Evolutionary conservation across 2,797 vertebrate species (phyloP).

Genomic region (Sitta carolinensis): DNA sequence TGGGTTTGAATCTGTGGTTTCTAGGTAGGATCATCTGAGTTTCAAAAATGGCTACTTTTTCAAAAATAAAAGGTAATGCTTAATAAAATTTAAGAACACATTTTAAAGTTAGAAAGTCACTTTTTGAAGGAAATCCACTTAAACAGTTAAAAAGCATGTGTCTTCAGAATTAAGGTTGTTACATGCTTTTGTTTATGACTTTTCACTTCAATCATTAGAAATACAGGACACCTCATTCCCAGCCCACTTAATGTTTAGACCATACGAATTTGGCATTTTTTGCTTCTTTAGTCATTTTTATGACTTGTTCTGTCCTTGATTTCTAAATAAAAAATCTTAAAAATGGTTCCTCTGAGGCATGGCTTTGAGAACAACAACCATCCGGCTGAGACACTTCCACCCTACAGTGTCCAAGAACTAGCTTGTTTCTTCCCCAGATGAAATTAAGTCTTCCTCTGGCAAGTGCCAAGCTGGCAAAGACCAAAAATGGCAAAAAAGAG

Average conservation of each 20-base stretch:
- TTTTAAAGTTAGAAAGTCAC: not conserved
- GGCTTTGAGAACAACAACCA: not conserved
- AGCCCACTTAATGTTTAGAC: constrained; percentile 2
- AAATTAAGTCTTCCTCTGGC: constrained; percentile 30
- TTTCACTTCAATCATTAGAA: not conserved
- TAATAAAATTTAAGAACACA: not conserved
- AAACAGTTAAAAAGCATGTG: not conserved
- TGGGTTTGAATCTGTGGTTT: not conserved
- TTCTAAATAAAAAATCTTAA: not conserved
- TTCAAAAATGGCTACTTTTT: not conserved
- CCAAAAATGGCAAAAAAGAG: not conserved
- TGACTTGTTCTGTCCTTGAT: not conserved
- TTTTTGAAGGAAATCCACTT: not conserved
- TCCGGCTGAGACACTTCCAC: not conserved
- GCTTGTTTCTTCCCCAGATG: constrained; percentile 7
- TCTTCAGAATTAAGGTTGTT: not conserved
- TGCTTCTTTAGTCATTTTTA: constrained; percentile 15
- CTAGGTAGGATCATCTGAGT: not conserved
- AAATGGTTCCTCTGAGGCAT: not conserved
- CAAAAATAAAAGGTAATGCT: not conserved
- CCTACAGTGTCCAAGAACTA: not conserved
- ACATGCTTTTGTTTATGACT: not conserved
- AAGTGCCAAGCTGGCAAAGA: constrained; percentile 26
- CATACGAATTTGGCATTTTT: not conserved
- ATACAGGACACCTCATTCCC: constrained; percentile 31